Conservation (phyloP, 2,113 vertebrate genomes). For the Galbula dea region DNA sequence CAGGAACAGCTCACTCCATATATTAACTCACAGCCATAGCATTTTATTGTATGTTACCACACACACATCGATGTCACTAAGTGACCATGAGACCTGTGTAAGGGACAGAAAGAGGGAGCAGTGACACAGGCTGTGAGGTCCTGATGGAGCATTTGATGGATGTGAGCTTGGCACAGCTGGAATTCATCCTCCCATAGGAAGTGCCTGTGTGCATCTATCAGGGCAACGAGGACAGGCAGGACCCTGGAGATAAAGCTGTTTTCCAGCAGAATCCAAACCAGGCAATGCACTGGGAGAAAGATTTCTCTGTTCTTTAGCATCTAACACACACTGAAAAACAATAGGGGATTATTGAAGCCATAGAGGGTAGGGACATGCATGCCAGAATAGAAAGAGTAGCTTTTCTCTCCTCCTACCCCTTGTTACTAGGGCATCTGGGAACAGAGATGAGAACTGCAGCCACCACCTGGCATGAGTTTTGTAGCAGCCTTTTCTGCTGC, state of each 20-base stretch:
- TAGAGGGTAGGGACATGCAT: neutral
- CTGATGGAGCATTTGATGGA: rapidly evolving
- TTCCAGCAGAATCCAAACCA: neutral
- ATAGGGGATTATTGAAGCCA: neutral
- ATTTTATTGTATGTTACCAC: rapidly evolving
- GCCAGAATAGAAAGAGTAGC: neutral
- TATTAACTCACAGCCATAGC: neutral
- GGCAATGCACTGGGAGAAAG: neutral
- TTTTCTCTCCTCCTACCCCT: neutral
- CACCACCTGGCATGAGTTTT: neutral
- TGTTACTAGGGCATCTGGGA: neutral
- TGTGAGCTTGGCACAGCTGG: neutral
- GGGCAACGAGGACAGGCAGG: neutral
- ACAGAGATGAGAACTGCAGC: neutral
- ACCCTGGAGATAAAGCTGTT: neutral
- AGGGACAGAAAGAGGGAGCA: neutral
- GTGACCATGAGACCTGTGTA: neutral
- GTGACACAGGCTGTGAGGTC: neutral
- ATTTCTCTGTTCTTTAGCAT: neutral
- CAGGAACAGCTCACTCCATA: neutral
- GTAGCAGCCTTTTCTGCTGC: neutral
- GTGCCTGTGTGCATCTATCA: rapidly evolving
- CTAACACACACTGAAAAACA: neutral
- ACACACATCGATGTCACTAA: neutral
- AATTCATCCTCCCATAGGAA: rapidly evolving